Evolutionary conservation across 64 coral and sea anemone genomes (phyloP).

Genomic region (Astreopora myriophthalma): DNA sequence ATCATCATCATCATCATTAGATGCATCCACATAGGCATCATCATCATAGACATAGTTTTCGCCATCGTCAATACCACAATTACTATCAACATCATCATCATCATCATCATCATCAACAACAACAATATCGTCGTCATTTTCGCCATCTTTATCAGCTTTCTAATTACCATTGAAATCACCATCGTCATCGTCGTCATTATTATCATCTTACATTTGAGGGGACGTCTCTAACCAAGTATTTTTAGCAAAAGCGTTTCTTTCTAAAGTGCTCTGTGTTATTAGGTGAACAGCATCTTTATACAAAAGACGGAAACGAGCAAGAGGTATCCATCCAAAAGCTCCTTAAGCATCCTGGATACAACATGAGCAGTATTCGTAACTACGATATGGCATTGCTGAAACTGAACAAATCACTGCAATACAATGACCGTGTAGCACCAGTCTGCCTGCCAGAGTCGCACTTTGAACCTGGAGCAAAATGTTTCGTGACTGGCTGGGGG

Average conservation of each 20-base stretch:
- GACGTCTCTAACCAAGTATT: too few species aligned
- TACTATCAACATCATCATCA: too few species aligned
- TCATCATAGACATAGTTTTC: too few species aligned
- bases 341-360: slow-evolving; percentile 2
- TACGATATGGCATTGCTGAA: slow-evolving; percentile 24
- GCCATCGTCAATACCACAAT: too few species aligned
- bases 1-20: too few species aligned
- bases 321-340: neutral
- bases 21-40: too few species aligned
- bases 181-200: neutral
- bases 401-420: neutral
- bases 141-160: too few species aligned
- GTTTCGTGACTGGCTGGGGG: slow-evolving; percentile 66
- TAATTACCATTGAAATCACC: too few species aligned
- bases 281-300: neutral
- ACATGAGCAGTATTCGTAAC: neutral
- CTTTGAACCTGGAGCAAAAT: slow-evolving; percentile 14
- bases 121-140: too few species aligned
- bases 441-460: slow-evolving; percentile 15
- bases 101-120: too few species aligned
- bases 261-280: neutral
- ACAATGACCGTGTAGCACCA: neutral
- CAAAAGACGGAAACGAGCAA: slow-evolving; percentile 2
- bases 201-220: neutral
- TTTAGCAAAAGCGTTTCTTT: too few species aligned